These are phyloP conservation scores for Mellilla xanthometata DNA, from an alignment of 2,888 invertebrate species.

Conservation along the genomic window DNA sequence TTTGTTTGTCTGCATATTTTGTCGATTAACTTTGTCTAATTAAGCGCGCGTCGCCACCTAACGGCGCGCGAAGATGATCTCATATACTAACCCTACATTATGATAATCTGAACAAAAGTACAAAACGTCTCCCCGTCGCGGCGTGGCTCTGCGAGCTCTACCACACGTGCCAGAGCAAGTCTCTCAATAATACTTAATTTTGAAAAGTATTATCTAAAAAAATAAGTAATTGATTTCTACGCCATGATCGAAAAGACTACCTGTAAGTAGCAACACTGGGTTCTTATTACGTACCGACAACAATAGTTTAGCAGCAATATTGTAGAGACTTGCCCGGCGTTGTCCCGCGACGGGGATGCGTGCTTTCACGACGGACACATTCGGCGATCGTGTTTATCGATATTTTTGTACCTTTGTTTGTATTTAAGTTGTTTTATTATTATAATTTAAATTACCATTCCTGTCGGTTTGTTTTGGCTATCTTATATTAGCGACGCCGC, in stretches of 20 bases:
- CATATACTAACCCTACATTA: conserved; percentile 79
- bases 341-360: too few species aligned
- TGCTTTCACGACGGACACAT: conserved; percentile 32
- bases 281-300: too few species aligned
- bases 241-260: too few species aligned
- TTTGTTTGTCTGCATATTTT: conserved; percentile 77
- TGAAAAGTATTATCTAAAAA: too few species aligned
- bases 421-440: conserved; percentile 65
- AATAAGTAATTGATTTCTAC: too few species aligned
- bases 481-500: conserved; percentile 38
- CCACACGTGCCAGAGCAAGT: too few species aligned
- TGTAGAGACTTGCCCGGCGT: too few species aligned
- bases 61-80: conserved; percentile 75
- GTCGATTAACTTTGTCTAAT: conserved; percentile 69
- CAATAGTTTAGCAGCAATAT: too few species aligned
- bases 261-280: too few species aligned
- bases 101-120: conserved; percentile 75
- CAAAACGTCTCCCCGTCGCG: conserved; percentile 49
- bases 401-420: conserved; percentile 78
- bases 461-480: conserved; percentile 68
- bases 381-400: conserved; percentile 60
- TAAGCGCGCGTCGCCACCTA: conserved; percentile 64
- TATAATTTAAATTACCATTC: conserved; percentile 67
- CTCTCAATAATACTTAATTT: too few species aligned
- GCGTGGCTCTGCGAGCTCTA: too few species aligned